Percentiles rank a stretch among this genome's conserved stretches.
Conservation (phyloP, 2,113 vertebrate species). For the Pelodiscus sinensis region DNA sequence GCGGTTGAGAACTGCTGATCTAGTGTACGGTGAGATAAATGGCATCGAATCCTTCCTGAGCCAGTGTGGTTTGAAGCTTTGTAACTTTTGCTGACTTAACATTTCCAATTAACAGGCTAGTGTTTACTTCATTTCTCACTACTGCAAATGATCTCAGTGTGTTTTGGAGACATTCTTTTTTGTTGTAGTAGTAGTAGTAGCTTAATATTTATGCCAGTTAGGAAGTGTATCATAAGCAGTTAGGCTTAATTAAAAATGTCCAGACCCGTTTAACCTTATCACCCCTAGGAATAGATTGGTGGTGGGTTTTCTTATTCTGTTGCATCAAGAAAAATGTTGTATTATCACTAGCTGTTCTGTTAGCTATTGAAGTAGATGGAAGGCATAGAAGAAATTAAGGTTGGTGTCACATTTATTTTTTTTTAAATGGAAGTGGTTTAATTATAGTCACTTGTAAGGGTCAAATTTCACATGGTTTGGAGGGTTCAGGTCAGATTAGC, state of each 20-base stretch:
- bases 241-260: constrained; percentile 16
- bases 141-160: constrained; percentile 42
- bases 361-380: constrained; percentile 14
- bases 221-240: not conserved
- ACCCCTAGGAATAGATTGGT: not conserved
- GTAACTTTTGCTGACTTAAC: not conserved
- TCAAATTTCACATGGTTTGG: not conserved
- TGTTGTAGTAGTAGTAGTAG: not conserved
- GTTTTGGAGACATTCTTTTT: not conserved
- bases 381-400: not conserved
- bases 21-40: not conserved
- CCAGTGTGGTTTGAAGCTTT: not conserved
- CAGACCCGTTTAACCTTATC: constrained; percentile 33
- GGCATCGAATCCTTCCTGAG: not conserved
- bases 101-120: constrained; percentile 21
- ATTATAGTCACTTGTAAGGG: not conserved
- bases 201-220: constrained; percentile 5
- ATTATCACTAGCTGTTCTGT: not conserved
- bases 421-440: not conserved
- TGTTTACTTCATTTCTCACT: not conserved
- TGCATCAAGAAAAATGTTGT: constrained; percentile 13
- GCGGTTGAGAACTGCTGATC: not conserved
- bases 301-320: not conserved
- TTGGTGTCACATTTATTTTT: not conserved
- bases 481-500: not conserved